Evolutionary conservation across 2,888 invertebrate genomes (phyloP), one percentile per base, ranked within the genome.

Genomic region (Bedellia somnulentella): DNA sequence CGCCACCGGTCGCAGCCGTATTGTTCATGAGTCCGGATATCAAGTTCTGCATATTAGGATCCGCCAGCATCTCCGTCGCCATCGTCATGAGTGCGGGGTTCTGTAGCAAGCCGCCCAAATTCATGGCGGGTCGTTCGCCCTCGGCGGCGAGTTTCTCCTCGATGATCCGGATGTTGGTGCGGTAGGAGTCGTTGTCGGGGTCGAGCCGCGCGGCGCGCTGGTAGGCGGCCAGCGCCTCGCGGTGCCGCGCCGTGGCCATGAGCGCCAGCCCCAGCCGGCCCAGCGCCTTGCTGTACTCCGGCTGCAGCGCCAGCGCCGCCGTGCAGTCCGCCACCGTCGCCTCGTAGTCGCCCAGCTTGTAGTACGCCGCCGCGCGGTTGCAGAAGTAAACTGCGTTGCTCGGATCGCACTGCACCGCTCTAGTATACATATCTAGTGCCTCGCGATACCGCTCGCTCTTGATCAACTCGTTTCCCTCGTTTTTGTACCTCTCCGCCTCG

Each of bases 301-400:
- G 87, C 60, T 98, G 95, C 42, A 97, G 82, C 17, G 83, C 80
- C 31, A 99, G 78, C 4, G 99, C 96, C 25, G 85, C 85, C 45
- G 88, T 85, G 57, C 96, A 97, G 64, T 99, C 98, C 30, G 85
- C 83, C 30, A 98, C 87, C 8, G 96, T 93, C 36, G 83, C 80
- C 33, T 85, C 80, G 50, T 93, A 87, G 48, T 90, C 85, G 28
- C 88, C 88, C 40, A 96, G 68, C 53, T 94, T 93, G 53, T 90
- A 95, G 57, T 89, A 87, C 1, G 96, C 95, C 2, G 98, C 98
- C 26, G 98, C 99, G 41, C 98, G 84, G 58, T 99, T 99, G 60
- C 97, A 96, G 60, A 91, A 98, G 67, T 89, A 98, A 16, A 98
- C 92, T 1, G 97, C 88, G 73, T 97, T 97, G 37, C 81, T 81